Conservation (phyloP, 2,797 vertebrate species). For the Channallabes apus region DNA sequence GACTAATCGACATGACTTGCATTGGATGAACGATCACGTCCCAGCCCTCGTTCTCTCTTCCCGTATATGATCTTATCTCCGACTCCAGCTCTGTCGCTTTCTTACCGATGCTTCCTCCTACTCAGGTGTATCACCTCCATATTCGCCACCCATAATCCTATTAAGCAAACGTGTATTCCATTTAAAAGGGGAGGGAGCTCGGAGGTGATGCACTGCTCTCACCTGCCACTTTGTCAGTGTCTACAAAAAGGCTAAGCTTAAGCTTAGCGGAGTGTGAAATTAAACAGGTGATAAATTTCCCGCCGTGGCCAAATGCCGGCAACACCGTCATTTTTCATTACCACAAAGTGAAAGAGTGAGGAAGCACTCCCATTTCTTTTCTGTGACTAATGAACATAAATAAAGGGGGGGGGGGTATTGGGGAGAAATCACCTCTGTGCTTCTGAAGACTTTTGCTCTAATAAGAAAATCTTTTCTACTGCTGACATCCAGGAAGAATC, state of each 20-base stretch:
- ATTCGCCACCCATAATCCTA: conserved; percentile 67
- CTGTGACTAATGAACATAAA: conserved; percentile 76
- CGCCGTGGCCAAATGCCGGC: conserved; percentile 66
- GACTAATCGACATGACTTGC: conserved; percentile 54
- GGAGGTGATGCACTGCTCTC: conserved; percentile 68
- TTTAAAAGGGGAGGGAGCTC: conserved; percentile 64
- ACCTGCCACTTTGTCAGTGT: conserved; percentile 73
- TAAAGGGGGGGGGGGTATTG: conserved; percentile 54
- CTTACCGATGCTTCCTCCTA: conserved; percentile 20
- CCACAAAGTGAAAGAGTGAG: conserved; percentile 73
- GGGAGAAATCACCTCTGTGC: conserved; percentile 52
- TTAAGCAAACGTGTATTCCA: conserved; percentile 71
- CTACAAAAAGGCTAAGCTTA: conserved; percentile 70
- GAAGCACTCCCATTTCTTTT: conserved; percentile 71
- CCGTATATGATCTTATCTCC: not conserved
- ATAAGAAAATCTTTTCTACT: conserved; percentile 39
- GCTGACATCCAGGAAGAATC: conserved; percentile 23
- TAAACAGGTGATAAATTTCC: conserved; percentile 81
- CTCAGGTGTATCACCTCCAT: conserved; percentile 47
- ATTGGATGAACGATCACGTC: conserved; percentile 25
- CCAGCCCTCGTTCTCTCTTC: conserved; percentile 22
- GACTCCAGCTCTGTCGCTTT: not conserved
- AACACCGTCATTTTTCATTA: conserved; percentile 79
- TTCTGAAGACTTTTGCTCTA: conserved; percentile 50
- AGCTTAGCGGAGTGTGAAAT: conserved; percentile 79